Evolutionary conservation across 2,888 invertebrate species (phyloP).

Genomic region (Stegophylla sp.): DNA sequence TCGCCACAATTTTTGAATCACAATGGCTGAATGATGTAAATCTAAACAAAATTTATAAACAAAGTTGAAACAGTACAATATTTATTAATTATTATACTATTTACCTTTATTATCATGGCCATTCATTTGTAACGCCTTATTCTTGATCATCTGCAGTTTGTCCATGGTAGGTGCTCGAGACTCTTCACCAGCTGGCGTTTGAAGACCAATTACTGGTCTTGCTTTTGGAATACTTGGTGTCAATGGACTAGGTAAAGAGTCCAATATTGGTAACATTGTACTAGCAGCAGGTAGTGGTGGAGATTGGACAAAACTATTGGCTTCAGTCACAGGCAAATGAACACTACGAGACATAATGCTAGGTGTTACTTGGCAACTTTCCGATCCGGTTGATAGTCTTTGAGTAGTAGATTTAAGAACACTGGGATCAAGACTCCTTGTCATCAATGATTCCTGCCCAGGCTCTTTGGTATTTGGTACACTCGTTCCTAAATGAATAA

Average conservation of each 20-base stretch:
- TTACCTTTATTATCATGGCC: constrained; percentile 35
- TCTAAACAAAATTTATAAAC: constrained; percentile 18
- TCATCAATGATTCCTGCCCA: constrained; percentile 65
- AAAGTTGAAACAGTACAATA: not conserved
- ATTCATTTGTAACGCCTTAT: constrained; percentile 55
- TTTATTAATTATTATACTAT: not conserved
- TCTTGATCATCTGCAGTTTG: constrained; percentile 58
- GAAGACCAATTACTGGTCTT: constrained; percentile 47
- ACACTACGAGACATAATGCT: constrained; percentile 60
- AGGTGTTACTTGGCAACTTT: constrained; percentile 51
- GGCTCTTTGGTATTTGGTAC: constrained; percentile 15
- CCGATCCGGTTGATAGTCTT: constrained; percentile 37
- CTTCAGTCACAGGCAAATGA: constrained; percentile 59
- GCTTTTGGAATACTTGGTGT: constrained; percentile 68
- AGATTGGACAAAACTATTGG: constrained; percentile 34
- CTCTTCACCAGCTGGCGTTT: constrained; percentile 54
- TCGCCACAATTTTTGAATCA: constrained; percentile 86
- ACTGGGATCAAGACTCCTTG: constrained; percentile 72
- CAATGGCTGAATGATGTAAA: constrained; percentile 71
- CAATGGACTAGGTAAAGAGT: constrained; percentile 77
- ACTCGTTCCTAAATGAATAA: constrained; percentile 10
- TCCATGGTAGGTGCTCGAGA: constrained; percentile 54
- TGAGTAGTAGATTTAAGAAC: constrained; percentile 62
- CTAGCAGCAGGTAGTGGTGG: constrained; percentile 77
- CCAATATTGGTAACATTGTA: constrained; percentile 86